Conservation (phyloP, 2,113 vertebrate species). For the Charadrius vociferus region DNA sequence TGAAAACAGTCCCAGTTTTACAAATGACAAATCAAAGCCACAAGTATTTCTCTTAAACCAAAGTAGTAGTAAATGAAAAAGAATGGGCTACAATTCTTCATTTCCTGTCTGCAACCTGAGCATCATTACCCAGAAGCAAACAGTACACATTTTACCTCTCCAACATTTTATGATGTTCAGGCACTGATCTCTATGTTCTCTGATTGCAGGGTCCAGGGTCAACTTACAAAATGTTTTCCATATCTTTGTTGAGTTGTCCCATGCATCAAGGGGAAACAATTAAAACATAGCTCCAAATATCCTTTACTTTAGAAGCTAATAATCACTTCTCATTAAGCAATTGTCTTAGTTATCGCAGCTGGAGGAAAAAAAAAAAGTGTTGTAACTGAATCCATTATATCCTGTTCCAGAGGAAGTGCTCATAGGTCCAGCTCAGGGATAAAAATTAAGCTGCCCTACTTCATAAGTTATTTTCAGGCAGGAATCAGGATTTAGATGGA, state of each 20-base stretch:
- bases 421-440: not conserved
- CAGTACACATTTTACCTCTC: not conserved
- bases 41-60: not conserved
- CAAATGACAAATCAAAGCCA: conserved; percentile 2
- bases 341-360: not conserved
- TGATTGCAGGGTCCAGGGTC: not conserved
- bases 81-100: not conserved
- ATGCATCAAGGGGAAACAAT: not conserved
- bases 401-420: not conserved
- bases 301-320: not conserved
- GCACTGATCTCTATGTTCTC: not conserved
- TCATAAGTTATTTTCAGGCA: not conserved
- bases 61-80: not conserved
- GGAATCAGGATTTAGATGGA: not conserved
- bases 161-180: not conserved
- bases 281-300: not conserved
- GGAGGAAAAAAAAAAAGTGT: not conserved
- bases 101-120: not conserved
- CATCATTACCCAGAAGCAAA: not conserved
- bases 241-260: not conserved
- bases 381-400: not conserved
- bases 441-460: not conserved
- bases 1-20: not conserved
- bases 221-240: not conserved
- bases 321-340: not conserved